phyloP scores from a whole-genome alignment of 2,797 vertebrate species.

The Semotilus atromaculatus region DNA sequence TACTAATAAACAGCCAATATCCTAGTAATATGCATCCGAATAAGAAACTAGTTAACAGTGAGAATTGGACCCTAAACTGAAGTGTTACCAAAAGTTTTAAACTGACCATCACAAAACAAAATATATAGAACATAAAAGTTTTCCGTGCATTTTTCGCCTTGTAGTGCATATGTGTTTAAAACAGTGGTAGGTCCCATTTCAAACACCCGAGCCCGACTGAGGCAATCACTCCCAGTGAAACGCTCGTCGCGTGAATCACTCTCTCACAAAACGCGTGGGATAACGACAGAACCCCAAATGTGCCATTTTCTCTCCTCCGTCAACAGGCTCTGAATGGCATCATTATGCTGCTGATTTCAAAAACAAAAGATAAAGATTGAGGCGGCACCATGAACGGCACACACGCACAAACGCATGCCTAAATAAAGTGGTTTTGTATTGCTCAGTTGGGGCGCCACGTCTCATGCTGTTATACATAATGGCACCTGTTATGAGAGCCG shows the following conservation, averaged over 20 bases:
- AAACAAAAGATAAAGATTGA: conserved; percentile 47
- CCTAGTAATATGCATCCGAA: neutral
- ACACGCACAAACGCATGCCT: neutral
- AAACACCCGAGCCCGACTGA: conserved; percentile 5
- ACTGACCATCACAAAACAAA: neutral
- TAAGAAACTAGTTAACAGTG: neutral
- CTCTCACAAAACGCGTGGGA: conserved; percentile 8
- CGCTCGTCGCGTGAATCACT: neutral
- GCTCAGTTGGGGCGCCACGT: conserved; percentile 25
- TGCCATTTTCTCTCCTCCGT: conserved; percentile 22
- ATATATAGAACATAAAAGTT: neutral
- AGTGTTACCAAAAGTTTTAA: neutral
- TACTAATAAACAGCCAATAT: neutral
- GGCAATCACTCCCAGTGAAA: conserved; percentile 23
- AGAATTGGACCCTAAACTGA: neutral
- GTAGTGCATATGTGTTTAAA: conserved; percentile 24
- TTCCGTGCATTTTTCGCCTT: conserved; percentile 19
- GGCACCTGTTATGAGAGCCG: conserved; percentile 42
- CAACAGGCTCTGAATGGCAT: conserved; percentile 39
- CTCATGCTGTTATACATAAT: conserved; percentile 46
- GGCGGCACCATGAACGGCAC: conserved; percentile 14
- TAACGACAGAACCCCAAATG: conserved; percentile 7
- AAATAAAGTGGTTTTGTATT: conserved; percentile 52
- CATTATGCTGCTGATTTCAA: conserved; percentile 47
- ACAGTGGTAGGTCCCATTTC: conserved; percentile 39